phyloP scores from a whole-genome alignment of 92 coral and sea anemone species.

The Umimayanthus chanpuru region DNA sequence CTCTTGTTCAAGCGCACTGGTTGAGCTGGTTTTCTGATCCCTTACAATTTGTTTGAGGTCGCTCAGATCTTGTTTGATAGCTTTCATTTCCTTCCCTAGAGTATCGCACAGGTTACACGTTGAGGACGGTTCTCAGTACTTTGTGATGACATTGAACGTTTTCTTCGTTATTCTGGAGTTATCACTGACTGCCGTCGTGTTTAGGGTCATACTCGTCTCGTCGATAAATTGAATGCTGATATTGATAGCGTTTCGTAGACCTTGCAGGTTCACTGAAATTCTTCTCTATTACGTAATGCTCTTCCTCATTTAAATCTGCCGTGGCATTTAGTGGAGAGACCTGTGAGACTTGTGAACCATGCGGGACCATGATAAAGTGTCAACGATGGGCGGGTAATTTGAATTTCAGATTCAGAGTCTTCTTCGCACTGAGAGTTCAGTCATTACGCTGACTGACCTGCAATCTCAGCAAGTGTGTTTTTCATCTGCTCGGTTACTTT shows the following conservation, averaged over 20 bases:
- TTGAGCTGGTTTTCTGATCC: constrained; percentile 17
- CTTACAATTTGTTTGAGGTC: constrained; percentile 31
- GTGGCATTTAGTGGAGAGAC: constrained; percentile 19
- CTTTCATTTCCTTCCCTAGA: constrained; percentile 40
- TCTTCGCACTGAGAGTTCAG: constrained; percentile 30
- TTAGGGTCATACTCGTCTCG: constrained; percentile 31
- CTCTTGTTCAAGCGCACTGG: constrained; percentile 46
- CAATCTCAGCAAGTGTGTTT: constrained; percentile 28
- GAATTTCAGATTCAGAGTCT: constrained; percentile 31
- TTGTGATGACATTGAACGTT: constrained; percentile 26
- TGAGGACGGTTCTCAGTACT: constrained; percentile 30
- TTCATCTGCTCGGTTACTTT: constrained; percentile 41
- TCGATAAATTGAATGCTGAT: constrained; percentile 26
- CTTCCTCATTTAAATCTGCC: constrained; percentile 35
- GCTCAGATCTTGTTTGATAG: constrained; percentile 38
- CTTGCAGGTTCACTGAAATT: neutral
- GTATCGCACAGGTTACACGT: constrained; percentile 30
- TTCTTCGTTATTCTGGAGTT: constrained; percentile 24
- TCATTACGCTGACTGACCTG: constrained; percentile 27
- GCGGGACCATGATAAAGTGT: constrained; percentile 8
- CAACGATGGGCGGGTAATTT: constrained; percentile 27
- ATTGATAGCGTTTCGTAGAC: neutral
- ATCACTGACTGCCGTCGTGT: constrained; percentile 33
- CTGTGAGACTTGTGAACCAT: neutral
- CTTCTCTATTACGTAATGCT: constrained; percentile 34